Conservation (phyloP, 1,140 invertebrate genomes). For the Apis dorsata region DNA sequence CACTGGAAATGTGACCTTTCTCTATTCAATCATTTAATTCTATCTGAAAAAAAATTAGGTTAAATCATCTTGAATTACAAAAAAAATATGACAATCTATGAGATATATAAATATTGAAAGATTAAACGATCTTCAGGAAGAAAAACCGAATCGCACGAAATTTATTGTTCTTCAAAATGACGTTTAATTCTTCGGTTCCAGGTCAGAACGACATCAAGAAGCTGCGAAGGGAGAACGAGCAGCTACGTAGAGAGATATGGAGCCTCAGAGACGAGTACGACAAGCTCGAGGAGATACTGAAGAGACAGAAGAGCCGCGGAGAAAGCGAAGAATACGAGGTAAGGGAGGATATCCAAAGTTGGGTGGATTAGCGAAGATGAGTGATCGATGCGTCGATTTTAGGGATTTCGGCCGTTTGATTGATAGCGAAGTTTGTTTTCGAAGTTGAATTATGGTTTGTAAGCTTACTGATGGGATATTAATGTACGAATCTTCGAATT, state of each 20-base stretch:
- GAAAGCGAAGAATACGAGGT: conserved; percentile 81
- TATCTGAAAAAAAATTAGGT: too few species aligned
- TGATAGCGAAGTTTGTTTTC: neutral
- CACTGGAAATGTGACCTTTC: too few species aligned
- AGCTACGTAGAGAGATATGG: conserved; percentile 92
- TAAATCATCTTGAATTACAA: too few species aligned
- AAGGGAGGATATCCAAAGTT: neutral
- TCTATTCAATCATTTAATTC: too few species aligned
- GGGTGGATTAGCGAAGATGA: neutral
- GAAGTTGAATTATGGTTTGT: neutral
- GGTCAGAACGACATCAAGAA: conserved; percentile 94
- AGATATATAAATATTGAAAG: too few species aligned
- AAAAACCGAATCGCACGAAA: too few species aligned
- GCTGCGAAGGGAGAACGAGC: conserved; percentile 91
- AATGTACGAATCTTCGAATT: neutral
- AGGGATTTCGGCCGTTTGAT: neutral
- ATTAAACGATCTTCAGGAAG: too few species aligned
- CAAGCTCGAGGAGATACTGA: conserved; percentile 88
- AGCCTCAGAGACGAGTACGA: conserved; percentile 93
- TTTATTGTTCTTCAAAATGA: too few species aligned
- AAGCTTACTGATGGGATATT: neutral
- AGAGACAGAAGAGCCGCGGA: conserved; percentile 81
- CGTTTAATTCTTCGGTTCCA: conserved; percentile 74
- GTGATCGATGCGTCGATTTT: conserved; percentile 16
- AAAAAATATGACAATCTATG: too few species aligned